Evolutionary conservation across 2,888 invertebrate species (phyloP), one percentile per base, ranked within the genome.

Genomic region (Dryocosmus kuriphilus): DNA sequence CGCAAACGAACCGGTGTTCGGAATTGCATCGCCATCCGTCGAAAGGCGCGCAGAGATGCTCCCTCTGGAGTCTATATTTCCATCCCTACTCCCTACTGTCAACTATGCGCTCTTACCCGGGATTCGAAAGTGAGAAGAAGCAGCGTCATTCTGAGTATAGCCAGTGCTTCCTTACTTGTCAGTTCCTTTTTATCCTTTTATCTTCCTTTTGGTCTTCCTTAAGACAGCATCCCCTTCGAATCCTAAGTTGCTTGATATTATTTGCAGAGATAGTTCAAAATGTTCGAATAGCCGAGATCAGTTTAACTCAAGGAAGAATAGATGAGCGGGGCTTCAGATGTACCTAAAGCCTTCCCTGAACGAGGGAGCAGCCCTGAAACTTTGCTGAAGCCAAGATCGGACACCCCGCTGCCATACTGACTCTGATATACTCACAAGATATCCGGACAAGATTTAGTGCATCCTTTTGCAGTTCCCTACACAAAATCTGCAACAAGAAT

Each of bases 371-470:
- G 22, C 55, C 55, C 55, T 55, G 55, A 3, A 55, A 55, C 55
- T 55, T 55, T 55, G 78, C 76, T 78, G 79, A 78, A 77, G 79
- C 77, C 78, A 81, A 86, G 85, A 81, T 82, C 85, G 85, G 89
- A 88, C 90, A 90, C 89, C 90, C 90, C 89, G 90, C 90, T 91
- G 90, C 89, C 89, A 89, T 87, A 90, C 89, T 89, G 89, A 89
- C 90, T 90, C 89, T 88, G 90, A 90, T 90, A 90, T 90, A 89
- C 89, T 87, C 88, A 85, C 86, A 86, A 90, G 90, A 90, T 90
- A 90, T 88, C 89, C 86, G 86, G 85, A 80, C 85, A 88, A 90
- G 90, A 91, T 91, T 91, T 91, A 91, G 90, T 90, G 89, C 89
- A 89, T 87, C 87, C 87, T 86, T 86, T 85, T 86, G 86, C 87